Conservation (phyloP, 2,797 vertebrate species). For the Mormyrops boulengeri region DNA sequence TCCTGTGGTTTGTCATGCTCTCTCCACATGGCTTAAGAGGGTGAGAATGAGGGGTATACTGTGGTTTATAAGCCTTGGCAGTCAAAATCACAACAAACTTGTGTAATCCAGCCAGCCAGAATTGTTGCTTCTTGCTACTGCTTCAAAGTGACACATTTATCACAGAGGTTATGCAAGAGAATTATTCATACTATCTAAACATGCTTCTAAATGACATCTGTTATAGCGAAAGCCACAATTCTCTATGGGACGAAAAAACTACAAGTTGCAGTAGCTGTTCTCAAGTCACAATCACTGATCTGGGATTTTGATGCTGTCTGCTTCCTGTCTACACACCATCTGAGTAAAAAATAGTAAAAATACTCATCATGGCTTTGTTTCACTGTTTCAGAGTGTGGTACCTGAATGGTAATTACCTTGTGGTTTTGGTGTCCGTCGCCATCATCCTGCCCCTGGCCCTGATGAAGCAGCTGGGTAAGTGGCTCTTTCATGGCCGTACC, state of each 20-base stretch:
- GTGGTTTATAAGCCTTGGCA: background rate
- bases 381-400: constrained; percentile 78
- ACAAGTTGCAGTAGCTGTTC: background rate
- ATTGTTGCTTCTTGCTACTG: background rate
- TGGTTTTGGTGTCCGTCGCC: constrained; percentile 77
- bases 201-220: background rate
- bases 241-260: background rate
- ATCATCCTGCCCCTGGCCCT: constrained; percentile 86
- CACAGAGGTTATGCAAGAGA: constrained; percentile 33
- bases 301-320: background rate
- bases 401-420: constrained; percentile 93
- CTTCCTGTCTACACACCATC: background rate
- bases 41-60: background rate
- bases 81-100: background rate
- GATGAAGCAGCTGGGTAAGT: constrained; percentile 97
- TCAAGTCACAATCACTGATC: background rate
- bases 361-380: background rate
- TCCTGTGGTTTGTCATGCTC: background rate
- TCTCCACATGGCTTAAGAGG: background rate
- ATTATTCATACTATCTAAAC: background rate
- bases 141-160: constrained; percentile 29
- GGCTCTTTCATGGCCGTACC: background rate
- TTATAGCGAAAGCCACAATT: background rate
- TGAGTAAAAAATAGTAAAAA: background rate
- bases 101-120: constrained; percentile 7